phyloP scores from a whole-genome alignment of 2,888 invertebrate species.

The Desoria tigrina region DNA sequence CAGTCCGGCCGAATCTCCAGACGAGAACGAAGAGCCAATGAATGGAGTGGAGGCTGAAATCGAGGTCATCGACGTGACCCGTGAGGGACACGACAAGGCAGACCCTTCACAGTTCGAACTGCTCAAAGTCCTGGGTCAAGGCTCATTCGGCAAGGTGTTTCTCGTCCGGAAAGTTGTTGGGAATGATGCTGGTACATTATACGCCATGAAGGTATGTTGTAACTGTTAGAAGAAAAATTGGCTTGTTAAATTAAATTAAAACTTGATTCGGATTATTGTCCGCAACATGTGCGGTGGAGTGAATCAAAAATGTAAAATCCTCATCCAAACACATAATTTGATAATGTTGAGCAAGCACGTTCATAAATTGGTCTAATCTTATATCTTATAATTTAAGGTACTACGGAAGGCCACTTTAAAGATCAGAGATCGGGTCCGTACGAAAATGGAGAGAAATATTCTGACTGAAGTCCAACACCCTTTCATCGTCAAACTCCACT shows the following conservation, averaged over 20 bases:
- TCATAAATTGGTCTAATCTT: too few relatives aligned
- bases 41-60: conserved; percentile 67
- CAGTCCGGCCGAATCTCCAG: conserved; percentile 37
- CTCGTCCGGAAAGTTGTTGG: conserved; percentile 93
- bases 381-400: too few relatives aligned
- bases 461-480: conserved; percentile 98
- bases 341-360: too few relatives aligned
- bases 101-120: conserved; percentile 96
- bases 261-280: too few relatives aligned
- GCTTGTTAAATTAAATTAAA: too few relatives aligned
- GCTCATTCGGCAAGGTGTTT: conserved; percentile 95
- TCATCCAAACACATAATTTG: too few relatives aligned
- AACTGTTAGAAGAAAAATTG: too few relatives aligned
- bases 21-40: conserved; percentile 53
- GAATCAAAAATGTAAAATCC: too few relatives aligned
- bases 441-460: conserved; percentile 98
- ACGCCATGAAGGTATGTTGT: conserved; percentile 99
- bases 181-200: conserved; percentile 87
- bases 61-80: conserved; percentile 86
- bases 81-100: conserved; percentile 91
- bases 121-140: conserved; percentile 93
- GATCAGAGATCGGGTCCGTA: conserved; percentile 92
- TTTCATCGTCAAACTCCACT: conserved; percentile 96
- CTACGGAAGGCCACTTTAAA: conserved; percentile 97
- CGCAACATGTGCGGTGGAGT: too few relatives aligned